Conservation (phyloP, 1,140 invertebrate species). For the Bombus ignitus region DNA sequence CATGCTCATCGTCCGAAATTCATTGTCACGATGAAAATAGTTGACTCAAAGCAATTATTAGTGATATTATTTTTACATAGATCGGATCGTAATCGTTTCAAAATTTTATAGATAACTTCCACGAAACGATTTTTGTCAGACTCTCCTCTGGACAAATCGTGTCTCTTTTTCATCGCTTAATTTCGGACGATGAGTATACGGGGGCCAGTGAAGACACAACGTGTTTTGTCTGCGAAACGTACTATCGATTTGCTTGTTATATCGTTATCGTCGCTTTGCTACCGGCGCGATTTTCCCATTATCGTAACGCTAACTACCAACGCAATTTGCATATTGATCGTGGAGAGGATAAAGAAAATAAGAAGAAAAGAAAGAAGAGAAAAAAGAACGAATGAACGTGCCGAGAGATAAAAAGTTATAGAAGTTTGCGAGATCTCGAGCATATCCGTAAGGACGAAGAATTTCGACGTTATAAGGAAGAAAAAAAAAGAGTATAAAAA, state of each 20-base stretch:
- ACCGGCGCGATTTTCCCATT: constrained; percentile 10
- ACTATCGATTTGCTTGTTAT: constrained; percentile 39
- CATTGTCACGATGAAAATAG: too few relatives aligned
- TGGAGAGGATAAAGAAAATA: neutral
- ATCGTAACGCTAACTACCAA: constrained; percentile 20
- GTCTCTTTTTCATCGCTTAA: constrained; percentile 9
- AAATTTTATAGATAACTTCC: neutral
- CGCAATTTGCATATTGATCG: constrained; percentile 36
- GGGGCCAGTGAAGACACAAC: neutral
- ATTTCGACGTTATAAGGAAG: neutral
- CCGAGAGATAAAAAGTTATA: neutral
- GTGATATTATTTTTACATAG: neutral
- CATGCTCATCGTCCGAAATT: neutral
- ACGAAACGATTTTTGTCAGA: neutral
- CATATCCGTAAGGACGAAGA: neutral
- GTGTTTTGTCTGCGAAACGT: constrained; percentile 6
- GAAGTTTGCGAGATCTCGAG: neutral
- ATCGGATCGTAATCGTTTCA: neutral
- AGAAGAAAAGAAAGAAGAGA: neutral
- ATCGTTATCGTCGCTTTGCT: constrained; percentile 20
- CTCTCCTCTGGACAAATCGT: neutral
- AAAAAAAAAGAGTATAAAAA: neutral
- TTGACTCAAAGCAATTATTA: too few relatives aligned
- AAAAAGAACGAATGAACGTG: neutral
- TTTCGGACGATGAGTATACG: neutral